Evolutionary conservation across 2,888 invertebrate genomes (phyloP).

Genomic region (Pilophorus perplexus): DNA sequence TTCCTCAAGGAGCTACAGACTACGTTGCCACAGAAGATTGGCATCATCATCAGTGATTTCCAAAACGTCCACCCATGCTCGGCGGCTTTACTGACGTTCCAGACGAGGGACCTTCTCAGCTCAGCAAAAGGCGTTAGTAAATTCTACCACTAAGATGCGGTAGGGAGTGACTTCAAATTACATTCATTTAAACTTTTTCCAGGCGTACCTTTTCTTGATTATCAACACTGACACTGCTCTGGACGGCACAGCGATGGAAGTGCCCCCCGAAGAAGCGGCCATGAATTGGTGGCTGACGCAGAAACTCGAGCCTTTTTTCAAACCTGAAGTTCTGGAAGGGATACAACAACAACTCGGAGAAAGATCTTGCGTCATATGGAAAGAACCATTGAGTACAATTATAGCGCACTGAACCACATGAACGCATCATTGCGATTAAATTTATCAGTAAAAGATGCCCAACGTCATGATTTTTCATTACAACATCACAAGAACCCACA

Average conservation of each 20-base stretch:
- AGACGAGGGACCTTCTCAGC: neutral
- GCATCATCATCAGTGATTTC: conserved; percentile 21
- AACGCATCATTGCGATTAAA: no score
- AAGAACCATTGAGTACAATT: conserved; percentile 14
- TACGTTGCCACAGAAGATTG: neutral
- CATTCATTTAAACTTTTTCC: neutral
- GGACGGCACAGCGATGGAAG: neutral
- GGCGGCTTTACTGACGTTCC: conserved; percentile 14
- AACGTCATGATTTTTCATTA: no score
- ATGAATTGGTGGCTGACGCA: conserved; percentile 10
- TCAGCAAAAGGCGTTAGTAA: conserved; percentile 4
- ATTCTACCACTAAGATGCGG: no score
- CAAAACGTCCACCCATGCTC: conserved; percentile 27
- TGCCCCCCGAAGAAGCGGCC: neutral
- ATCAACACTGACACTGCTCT: conserved; percentile 7
- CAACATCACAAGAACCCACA: no score
- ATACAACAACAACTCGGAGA: neutral
- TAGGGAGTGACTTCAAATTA: neutral
- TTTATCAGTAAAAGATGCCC: no score
- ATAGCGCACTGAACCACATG: conserved; percentile 8
- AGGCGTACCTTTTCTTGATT: conserved; percentile 17
- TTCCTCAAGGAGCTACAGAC: conserved; percentile 13
- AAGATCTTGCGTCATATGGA: conserved; percentile 1
- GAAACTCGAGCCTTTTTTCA: conserved; percentile 4
- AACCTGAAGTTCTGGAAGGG: conserved; percentile 5